These are phyloP conservation scores for Gari tellinella DNA, from an alignment of 2,888 invertebrate species.

Conservation along the genomic window DNA sequence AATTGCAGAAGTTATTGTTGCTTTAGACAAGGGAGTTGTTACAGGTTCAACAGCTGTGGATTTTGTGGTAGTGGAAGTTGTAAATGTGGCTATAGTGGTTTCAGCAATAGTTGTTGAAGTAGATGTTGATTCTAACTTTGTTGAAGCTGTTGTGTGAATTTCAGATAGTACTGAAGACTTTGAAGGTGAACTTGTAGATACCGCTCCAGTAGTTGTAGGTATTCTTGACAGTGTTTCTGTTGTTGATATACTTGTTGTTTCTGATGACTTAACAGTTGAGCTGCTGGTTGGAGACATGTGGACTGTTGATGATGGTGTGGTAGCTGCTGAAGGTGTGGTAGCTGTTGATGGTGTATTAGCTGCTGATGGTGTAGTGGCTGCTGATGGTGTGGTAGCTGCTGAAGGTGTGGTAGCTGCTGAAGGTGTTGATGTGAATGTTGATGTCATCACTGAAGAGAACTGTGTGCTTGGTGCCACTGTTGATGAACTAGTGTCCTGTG, in stretches of 20 bases:
- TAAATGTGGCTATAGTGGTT: constrained; percentile 10
- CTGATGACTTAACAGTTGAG: no score
- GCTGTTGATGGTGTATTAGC: background rate
- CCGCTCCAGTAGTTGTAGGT: constrained; percentile 10
- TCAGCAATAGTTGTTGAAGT: background rate
- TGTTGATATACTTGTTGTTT: constrained; percentile 13
- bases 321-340: background rate
- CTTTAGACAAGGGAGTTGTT: no score
- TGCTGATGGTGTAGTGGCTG: background rate
- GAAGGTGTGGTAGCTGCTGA: background rate
- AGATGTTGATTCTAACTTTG: constrained; percentile 10
- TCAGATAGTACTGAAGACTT: background rate
- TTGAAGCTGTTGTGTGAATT: background rate
- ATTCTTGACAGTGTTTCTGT: constrained; percentile 13
- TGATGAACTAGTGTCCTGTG: constrained; percentile 7
- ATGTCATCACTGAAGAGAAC: constrained; percentile 9
- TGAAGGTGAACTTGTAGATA: constrained; percentile 2
- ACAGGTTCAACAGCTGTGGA: no score
- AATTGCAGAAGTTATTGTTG: constrained; percentile 1
- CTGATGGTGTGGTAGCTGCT: constrained; percentile 8
- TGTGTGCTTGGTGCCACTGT: constrained; percentile 2
- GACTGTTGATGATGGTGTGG: constrained; percentile 8
- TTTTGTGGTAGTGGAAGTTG: constrained; percentile 9
- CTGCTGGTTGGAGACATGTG: no score
- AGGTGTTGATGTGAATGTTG: background rate